These are phyloP conservation scores for Linepithema humile DNA, from an alignment of 1,140 invertebrate genomes.

Conservation along the genomic window DNA sequence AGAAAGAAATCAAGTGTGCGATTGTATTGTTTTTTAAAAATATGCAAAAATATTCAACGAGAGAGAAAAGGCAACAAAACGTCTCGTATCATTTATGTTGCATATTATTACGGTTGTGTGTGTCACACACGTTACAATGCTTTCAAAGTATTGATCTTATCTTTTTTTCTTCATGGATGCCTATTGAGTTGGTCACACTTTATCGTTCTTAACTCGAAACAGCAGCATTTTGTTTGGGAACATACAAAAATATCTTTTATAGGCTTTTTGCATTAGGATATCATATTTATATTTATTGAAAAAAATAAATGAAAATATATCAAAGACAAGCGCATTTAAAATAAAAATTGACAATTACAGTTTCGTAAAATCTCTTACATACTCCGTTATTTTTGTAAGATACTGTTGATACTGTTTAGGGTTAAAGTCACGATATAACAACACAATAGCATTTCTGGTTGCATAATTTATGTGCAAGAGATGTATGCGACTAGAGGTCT, in stretches of 20 bases:
- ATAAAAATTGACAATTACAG: background rate
- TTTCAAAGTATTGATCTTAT: conserved; percentile 19
- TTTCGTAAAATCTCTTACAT: background rate
- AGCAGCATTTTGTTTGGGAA: background rate
- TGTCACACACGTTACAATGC: background rate
- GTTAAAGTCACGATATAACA: conserved; percentile 37
- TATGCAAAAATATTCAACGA: conserved; percentile 3
- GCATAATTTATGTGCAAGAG: background rate
- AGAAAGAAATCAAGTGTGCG: background rate
- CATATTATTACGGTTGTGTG: conserved; percentile 18
- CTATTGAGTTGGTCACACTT: background rate
- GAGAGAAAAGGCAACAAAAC: conserved; percentile 30
- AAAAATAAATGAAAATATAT: background rate
- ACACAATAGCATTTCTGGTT: background rate
- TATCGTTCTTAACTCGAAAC: conserved; percentile 26
- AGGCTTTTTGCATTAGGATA: conserved; percentile 4
- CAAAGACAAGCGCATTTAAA: background rate
- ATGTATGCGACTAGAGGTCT: too few species aligned
- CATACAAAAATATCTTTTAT: conserved; percentile 43
- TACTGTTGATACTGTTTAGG: conserved; percentile 4
- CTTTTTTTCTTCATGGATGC: background rate
- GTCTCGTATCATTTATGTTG: conserved; percentile 18
- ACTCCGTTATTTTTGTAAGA: background rate
- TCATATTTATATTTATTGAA: background rate
- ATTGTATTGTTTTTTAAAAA: conserved; percentile 1